Conservation (phyloP, 2,888 invertebrate species). For the Metallyticus violacea region DNA sequence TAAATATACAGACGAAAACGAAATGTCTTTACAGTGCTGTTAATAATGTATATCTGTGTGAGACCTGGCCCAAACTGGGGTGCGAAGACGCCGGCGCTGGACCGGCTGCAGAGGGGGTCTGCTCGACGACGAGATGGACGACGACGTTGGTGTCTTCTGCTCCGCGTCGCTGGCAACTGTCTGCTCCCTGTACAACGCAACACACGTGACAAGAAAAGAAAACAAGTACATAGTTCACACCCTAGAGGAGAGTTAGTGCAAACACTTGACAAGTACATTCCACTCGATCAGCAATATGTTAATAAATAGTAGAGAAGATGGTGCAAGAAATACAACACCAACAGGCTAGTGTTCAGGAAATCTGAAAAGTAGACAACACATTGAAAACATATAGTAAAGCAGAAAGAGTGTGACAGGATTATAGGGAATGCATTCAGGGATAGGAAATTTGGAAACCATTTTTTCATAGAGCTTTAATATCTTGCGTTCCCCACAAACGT, state of each 20-base stretch:
- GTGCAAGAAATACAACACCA: not conserved
- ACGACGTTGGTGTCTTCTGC: conserved; percentile 50
- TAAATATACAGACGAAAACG: not conserved
- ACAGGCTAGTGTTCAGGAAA: no score
- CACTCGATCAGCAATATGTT: not conserved
- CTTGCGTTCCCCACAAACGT: no score
- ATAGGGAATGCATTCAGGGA: not conserved
- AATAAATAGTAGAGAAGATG: not conserved
- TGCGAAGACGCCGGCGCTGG: conserved; percentile 73
- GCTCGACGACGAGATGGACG: conserved; percentile 49
- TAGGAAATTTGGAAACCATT: not conserved
- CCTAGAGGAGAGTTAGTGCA: not conserved
- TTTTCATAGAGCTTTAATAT: no score
- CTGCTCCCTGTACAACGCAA: conserved; percentile 43
- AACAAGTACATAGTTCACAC: not conserved
- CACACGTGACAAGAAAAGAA: conserved; percentile 35
- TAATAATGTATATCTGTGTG: not conserved
- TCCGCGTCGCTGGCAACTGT: conserved; percentile 37
- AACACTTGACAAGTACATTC: no score
- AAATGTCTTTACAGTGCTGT: not conserved
- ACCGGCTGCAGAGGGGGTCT: conserved; percentile 53
- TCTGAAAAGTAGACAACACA: not conserved
- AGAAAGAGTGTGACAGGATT: not conserved
- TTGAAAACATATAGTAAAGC: not conserved
- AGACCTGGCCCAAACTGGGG: conserved; percentile 79